Conservation (phyloP, 1,140 invertebrate genomes). For the Brachionus asplanchnoidis region DNA sequence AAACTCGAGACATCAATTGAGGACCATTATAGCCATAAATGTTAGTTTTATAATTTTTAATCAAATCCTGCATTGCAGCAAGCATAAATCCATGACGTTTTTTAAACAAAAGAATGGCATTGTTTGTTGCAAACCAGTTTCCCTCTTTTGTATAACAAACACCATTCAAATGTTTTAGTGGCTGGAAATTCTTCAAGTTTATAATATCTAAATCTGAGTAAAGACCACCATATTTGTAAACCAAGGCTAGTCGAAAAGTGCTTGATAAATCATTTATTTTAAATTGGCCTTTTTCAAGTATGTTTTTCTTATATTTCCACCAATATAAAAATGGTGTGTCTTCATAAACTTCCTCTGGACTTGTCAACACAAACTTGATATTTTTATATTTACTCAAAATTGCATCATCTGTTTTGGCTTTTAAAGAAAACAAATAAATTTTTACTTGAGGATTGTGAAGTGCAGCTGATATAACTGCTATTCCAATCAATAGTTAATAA, state of each 20-base stretch:
- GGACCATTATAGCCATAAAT: not conserved
- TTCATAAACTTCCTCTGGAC: not conserved
- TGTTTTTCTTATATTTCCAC: not conserved
- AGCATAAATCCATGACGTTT: not conserved
- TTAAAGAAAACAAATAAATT: not conserved
- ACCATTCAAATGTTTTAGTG: not conserved
- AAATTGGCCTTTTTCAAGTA: not conserved
- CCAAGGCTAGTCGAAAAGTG: not conserved
- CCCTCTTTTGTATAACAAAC: not conserved
- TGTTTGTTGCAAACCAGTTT: not conserved
- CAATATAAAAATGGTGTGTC: not conserved
- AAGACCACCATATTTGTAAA: not conserved
- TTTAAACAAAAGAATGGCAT: not conserved
- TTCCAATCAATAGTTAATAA: not conserved
- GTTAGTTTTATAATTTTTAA: not conserved
- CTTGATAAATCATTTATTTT: not conserved
- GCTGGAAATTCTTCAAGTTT: not conserved
- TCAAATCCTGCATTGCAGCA: not conserved
- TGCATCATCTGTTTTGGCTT: not conserved
- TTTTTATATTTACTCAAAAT: not conserved
- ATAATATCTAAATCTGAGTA: not conserved
- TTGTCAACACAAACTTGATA: not conserved
- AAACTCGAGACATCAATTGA: not conserved
- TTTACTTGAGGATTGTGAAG: not conserved
- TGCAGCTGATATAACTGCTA: not conserved